Base-by-base conservation (phyloP, 2,888 invertebrate species). In the Acanthosepion pharaonis region DNA sequence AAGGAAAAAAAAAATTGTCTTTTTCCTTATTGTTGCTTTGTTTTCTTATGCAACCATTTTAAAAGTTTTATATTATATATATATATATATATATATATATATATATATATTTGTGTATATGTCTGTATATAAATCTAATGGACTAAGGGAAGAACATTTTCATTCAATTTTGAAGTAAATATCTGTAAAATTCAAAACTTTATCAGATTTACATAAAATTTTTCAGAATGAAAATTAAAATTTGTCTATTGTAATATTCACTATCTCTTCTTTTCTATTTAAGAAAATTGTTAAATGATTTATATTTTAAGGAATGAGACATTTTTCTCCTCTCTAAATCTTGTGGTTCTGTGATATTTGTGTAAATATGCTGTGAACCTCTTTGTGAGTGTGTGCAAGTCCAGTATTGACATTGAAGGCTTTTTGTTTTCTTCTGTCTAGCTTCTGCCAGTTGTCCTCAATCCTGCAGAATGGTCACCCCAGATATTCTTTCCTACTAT, bases 401-500 rank as follows among this genome's bases (percentile, higher is more conserved):
- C n/a, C 78, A 11, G 28, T 78, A 78, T 78, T 64, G 28, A 64
- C 64, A 64, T 64, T 28, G 28, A 78, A 78, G 78, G 78, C 78
- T 78, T 78, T 78, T 78, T 78, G 78, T 78, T 78, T 55, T 55
- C 55, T 55, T 55, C 55, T 55, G 55, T 55, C 55, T n/a, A 28
- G 78, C 78, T 78, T 78, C n/a, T 78, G 78, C 78, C n/a, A n/a
- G n/a, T n/a, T n/a, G 28, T 78, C 78, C 78, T 78, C 28, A 78
- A 78, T n/a, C 78, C n/a, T 78, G 78, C 28, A 78, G 78, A 78
- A 78, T 78, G 78, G 78, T 78, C 78, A 78, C 78, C 78, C 78
- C 78, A 78, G 78, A 78, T 78, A 78, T 78, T 78, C n/a, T 78
- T 78, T 78, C 78, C n/a, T 78, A n/a, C 78, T 78, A n/a, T n/a